phyloP scores from a whole-genome alignment of 2,888 invertebrate species.

The Caenorhabditis afra region DNA sequence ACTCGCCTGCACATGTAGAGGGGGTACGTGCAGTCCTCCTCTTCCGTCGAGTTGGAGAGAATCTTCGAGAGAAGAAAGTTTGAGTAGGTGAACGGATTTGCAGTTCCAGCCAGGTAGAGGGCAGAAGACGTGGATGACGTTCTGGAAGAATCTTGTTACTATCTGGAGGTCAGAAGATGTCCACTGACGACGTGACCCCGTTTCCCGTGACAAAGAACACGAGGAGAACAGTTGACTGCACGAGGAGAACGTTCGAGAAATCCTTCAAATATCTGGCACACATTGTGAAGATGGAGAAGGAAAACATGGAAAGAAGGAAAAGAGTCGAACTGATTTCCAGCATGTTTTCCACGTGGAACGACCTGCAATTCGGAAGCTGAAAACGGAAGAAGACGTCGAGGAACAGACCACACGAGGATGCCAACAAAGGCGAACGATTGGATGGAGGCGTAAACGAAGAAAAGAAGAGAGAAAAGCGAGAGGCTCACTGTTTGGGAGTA shows the following conservation, averaged over 20 bases:
- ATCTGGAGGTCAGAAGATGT: background rate
- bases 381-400: background rate
- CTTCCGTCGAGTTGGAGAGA: conserved; percentile 20
- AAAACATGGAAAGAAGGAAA: conserved; percentile 30
- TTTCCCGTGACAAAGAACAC: conserved; percentile 36
- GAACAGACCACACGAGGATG: conserved; percentile 20
- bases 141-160: conserved; percentile 2
- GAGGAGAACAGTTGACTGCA: conserved; percentile 19
- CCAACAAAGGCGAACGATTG: conserved; percentile 38
- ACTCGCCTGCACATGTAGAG: conserved; percentile 52
- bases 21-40: conserved; percentile 26
- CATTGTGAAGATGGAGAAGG: conserved; percentile 43
- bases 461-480: conserved; percentile 7
- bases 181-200: conserved; percentile 29
- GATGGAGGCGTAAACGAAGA: conserved; percentile 22
- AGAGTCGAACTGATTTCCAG: conserved; percentile 28
- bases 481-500: conserved; percentile 38
- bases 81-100: conserved; percentile 53
- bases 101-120: conserved; percentile 27
- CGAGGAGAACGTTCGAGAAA: conserved; percentile 33
- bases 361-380: conserved; percentile 20
- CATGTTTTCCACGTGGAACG: conserved; percentile 25
- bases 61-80: conserved; percentile 39
- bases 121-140: conserved; percentile 7
- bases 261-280: conserved; percentile 45